Conservation (phyloP, 2,797 vertebrate species). For the Centropyge bicolor region DNA sequence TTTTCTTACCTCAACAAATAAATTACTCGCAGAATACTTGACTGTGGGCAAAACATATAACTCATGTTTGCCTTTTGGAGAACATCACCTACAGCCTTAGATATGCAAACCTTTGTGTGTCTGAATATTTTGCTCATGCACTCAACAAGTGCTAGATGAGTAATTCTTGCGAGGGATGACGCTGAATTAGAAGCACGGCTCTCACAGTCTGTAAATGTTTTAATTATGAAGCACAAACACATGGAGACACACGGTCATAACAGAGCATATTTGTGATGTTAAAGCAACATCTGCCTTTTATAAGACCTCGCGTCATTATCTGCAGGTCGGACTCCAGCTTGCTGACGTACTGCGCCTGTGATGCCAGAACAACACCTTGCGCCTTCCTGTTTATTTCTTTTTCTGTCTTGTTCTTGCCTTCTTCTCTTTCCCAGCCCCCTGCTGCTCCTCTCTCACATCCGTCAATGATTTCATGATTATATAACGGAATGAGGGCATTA, state of each 20-base stretch:
- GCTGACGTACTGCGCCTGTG: slow-evolving; percentile 19
- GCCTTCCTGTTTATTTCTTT: slow-evolving; percentile 47
- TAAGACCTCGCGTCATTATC: slow-evolving; percentile 73
- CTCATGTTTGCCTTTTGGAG: slow-evolving; percentile 25
- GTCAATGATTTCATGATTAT: slow-evolving; percentile 66
- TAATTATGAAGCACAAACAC: slow-evolving; percentile 76
- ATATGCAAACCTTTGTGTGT: slow-evolving; percentile 12
- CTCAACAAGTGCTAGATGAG: slow-evolving; percentile 47
- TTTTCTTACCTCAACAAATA: slow-evolving; percentile 22
- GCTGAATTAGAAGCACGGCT: slow-evolving; percentile 51
- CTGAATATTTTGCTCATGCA: slow-evolving; percentile 38
- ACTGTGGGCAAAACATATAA: slow-evolving; percentile 9
- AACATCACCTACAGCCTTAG: slow-evolving; percentile 21
- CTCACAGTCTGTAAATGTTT: slow-evolving; percentile 75
- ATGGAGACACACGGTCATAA: slow-evolving; percentile 62
- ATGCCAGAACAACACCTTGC: slow-evolving; percentile 51
- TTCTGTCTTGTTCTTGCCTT: slow-evolving; percentile 19
- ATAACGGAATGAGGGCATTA: slow-evolving; percentile 56
- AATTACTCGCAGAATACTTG: slow-evolving; percentile 6
- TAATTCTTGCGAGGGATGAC: slow-evolving; percentile 52
- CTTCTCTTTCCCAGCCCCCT: slow-evolving; percentile 42
- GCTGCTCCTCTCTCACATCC: slow-evolving; percentile 59
- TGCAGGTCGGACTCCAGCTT: slow-evolving; percentile 42
- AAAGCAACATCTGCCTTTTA: slow-evolving; percentile 80
- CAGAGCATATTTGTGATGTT: slow-evolving; percentile 71